A percentile compares a stretch with the other conserved stretches of the same genome.
Conservation (phyloP, 2,113 vertebrate species). For the Crotophaga sulcirostris region DNA sequence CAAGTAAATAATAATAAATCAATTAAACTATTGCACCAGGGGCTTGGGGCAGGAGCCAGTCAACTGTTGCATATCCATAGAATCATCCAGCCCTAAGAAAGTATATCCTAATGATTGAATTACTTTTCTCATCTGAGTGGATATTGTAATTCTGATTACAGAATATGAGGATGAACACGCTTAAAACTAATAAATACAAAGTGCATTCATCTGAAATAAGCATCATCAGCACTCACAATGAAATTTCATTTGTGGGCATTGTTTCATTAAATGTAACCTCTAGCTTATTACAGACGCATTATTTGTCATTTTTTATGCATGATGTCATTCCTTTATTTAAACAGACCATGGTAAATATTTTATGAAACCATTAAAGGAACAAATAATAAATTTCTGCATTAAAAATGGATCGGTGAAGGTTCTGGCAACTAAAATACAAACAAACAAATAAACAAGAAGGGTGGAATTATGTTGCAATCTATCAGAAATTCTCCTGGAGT, state of each 20-base stretch:
- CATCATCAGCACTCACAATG: constrained; percentile 48
- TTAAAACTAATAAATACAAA: constrained; percentile 69
- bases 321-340: constrained; percentile 62
- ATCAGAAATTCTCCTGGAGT: constrained; percentile 46
- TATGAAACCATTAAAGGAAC: constrained; percentile 55
- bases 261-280: constrained; percentile 70
- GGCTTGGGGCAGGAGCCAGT: constrained; percentile 3
- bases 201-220: constrained; percentile 61
- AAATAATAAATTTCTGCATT: constrained; percentile 56
- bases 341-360: constrained; percentile 60
- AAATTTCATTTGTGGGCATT: constrained; percentile 69
- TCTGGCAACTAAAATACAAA: constrained; percentile 36
- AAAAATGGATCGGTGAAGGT: constrained; percentile 32
- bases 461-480: constrained; percentile 47
- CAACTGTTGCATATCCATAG: constrained; percentile 44
- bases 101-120: constrained; percentile 69
- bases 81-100: constrained; percentile 58
- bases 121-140: constrained; percentile 69
- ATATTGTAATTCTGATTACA: constrained; percentile 68
- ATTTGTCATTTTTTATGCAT: constrained; percentile 69
- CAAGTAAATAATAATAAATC: constrained; percentile 34
- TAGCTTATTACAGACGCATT: constrained; percentile 57
- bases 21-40: constrained; percentile 30
- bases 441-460: constrained; percentile 37
- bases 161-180: constrained; percentile 45